Evolutionary conservation across 2,113 vertebrate genomes (phyloP).

Genomic region (human): DNA sequence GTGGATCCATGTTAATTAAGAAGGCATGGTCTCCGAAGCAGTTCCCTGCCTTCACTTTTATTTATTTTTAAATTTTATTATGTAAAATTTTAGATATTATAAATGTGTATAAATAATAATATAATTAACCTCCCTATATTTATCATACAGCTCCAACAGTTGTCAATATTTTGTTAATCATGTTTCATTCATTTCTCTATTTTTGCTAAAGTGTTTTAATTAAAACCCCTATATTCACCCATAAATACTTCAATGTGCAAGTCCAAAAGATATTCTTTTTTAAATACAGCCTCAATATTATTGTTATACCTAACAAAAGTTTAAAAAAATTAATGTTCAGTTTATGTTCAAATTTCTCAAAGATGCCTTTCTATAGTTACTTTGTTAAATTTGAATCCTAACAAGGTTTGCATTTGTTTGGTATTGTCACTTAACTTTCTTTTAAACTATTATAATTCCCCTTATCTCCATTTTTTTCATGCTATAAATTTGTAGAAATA

Average conservation of each 20-base stretch:
- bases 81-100: not conserved
- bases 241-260: not conserved
- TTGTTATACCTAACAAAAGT: not conserved
- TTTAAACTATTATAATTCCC: not conserved
- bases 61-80: not conserved
- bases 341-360: not conserved
- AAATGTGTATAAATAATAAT: not conserved
- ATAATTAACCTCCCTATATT: not conserved
- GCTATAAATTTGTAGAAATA: not conserved
- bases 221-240: not conserved
- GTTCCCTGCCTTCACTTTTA: not conserved
- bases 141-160: not conserved
- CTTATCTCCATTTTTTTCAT: not conserved
- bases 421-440: not conserved
- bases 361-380: not conserved
- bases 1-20: not conserved
- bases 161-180: not conserved
- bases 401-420: slow-evolving; percentile 1
- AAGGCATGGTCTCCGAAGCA: not conserved
- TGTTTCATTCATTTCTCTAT: not conserved
- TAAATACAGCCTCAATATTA: not conserved
- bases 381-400: not conserved
- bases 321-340: not conserved
- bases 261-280: not conserved
- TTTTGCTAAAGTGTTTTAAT: not conserved